Conservation (phyloP, 2,113 vertebrate species). For the Craseonycteris thonglongyai region DNA sequence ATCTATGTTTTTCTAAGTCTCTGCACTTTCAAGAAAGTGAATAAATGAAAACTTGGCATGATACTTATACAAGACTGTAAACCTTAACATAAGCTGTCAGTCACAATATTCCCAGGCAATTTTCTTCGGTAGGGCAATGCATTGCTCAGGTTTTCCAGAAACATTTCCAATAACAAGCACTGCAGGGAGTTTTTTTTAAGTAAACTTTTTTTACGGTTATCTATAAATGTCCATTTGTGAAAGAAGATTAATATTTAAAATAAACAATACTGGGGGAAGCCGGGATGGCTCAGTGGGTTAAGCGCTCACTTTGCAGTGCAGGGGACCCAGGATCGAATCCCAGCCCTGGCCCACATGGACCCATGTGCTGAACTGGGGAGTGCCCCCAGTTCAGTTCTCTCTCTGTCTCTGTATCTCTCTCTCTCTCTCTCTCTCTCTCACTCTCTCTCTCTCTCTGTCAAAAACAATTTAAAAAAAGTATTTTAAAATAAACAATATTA, state of each 20-base stretch:
- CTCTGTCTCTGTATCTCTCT: too few species aligned
- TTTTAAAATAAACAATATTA: slow-evolving; percentile 31
- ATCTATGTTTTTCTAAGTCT: slow-evolving; percentile 23
- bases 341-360: too few species aligned
- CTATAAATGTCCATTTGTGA: not conserved
- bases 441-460: too few species aligned
- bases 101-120: slow-evolving; percentile 43
- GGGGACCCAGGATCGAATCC: too few species aligned
- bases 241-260: slow-evolving; percentile 23
- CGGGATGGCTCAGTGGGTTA: too few species aligned
- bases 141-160: slow-evolving; percentile 15
- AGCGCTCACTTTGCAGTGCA: too few species aligned
- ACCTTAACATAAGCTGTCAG: slow-evolving; percentile 28
- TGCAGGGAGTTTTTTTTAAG: slow-evolving; percentile 26
- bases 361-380: too few species aligned
- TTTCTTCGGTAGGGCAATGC: slow-evolving; percentile 29
- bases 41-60: slow-evolving; percentile 56
- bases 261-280: too few species aligned
- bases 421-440: too few species aligned
- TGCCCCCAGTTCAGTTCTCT: too few species aligned
- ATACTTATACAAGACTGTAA: slow-evolving; percentile 13
- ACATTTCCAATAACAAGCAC: slow-evolving; percentile 34
- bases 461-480: too few species aligned
- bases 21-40: slow-evolving; percentile 16
- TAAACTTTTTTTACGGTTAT: not conserved